Evolutionary conservation across 2,888 invertebrate genomes (phyloP), one percentile per base, ranked within the genome.

Genomic region (Synergus itoensis): DNA sequence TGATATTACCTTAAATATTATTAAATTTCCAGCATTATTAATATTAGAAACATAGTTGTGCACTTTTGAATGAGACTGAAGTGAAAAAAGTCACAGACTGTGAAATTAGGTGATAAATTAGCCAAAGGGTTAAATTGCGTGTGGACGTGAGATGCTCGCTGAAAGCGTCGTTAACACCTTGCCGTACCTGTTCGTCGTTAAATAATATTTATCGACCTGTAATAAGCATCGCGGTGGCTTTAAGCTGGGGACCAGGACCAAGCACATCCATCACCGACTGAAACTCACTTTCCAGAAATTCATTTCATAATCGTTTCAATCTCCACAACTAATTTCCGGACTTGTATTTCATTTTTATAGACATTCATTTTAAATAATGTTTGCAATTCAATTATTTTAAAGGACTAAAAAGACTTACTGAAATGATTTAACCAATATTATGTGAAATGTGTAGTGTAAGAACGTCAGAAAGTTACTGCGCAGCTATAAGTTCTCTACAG

Each of bases 81-180:
- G n/a, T n/a, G 8, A 8, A 64, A 64, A 64, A 40, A 16, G 5
- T 64, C 14, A 3, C 36, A 64, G 11, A 21, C 21, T 60, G 36
- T 64, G n/a, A 64, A 73, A 73, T 73, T 53, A 48, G 69, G 16
- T 12, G 48, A 73, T 73, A 69, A 77, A 77, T 69, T 75, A 75
- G 36, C 63, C 48, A 62, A 75, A 75, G 63, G 48, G 63, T 63
- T 77, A 16, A 62, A 28, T 78, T 53, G 73, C 78, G 63, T 63
- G 65, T 41, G 21, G 28, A 36, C 53, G 53, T 65, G 80, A 65
- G 78, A 78, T 77, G 67, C 43, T 75, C 65, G 77, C 80, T 83
- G 83, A 85, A 84, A 86, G 85, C 81, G 79, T 85, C 85, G 84
- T 87, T 87, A 84, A 83, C 85, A 86, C 87, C 84, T 84, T 79